Evolutionary conservation across 2,888 invertebrate species (phyloP).

Genomic region (Cephus nigrinus): DNA sequence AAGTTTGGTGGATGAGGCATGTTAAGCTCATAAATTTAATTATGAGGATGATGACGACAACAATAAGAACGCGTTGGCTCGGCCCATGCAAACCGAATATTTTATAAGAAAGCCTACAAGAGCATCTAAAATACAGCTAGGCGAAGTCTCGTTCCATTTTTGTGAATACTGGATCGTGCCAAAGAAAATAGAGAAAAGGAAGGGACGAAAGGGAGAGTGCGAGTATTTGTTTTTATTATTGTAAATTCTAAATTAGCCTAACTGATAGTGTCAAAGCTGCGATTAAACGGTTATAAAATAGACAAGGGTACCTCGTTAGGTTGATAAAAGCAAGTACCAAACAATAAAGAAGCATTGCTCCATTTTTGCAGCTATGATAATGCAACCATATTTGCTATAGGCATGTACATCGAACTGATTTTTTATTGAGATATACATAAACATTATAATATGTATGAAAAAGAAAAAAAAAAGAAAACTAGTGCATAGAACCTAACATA

Average conservation of each 20-base stretch:
- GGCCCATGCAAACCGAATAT: neutral
- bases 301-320: slow-evolving; percentile 20
- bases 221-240: slow-evolving; percentile 23
- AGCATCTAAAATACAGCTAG: neutral
- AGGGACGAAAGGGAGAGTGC: neutral
- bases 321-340: slow-evolving; percentile 28
- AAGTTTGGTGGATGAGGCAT: neutral
- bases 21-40: neutral
- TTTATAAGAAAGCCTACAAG: neutral
- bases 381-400: slow-evolving; percentile 28
- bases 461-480: slow-evolving; percentile 12
- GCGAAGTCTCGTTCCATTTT: slow-evolving; percentile 13
- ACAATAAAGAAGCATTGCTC: slow-evolving; percentile 33
- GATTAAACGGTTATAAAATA: slow-evolving; percentile 10
- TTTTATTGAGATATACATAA: slow-evolving; percentile 30
- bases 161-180: slow-evolving; percentile 23
- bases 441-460: slow-evolving; percentile 15
- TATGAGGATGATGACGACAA: neutral
- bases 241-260: slow-evolving; percentile 29
- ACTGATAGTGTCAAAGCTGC: slow-evolving; percentile 2
- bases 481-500: slow-evolving; percentile 1
- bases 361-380: slow-evolving; percentile 28
- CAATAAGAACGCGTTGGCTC: neutral
- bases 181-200: slow-evolving; percentile 12
- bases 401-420: slow-evolving; percentile 43